Percentiles rank a stretch among this genome's conserved stretches.
phyloP scores from a whole-genome alignment of 2,888 invertebrate species.

The Ephialtes manifestator region DNA sequence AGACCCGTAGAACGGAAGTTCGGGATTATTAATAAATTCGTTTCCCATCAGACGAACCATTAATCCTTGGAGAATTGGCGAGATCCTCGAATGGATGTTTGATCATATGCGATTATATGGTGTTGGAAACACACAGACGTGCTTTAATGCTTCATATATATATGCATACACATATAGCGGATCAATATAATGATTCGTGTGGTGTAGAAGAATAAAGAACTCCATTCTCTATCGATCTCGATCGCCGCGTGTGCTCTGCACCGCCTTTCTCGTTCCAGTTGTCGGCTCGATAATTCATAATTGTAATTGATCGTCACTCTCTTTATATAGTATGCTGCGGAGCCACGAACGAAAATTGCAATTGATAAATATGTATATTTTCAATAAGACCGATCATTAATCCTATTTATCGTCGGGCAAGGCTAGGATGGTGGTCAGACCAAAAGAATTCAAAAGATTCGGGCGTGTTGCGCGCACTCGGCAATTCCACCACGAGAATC shows the following conservation, averaged over 20 bases:
- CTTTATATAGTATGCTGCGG: constrained; percentile 10
- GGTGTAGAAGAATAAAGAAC: constrained; percentile 33
- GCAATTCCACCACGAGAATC: constrained; percentile 59
- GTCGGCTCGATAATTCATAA: constrained; percentile 70
- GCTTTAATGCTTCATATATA: background rate
- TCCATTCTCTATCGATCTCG: constrained; percentile 52
- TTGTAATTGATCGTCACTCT: constrained; percentile 67
- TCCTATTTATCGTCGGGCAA: constrained; percentile 48
- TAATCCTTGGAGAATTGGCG: constrained; percentile 61
- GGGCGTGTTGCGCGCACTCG: constrained; percentile 44
- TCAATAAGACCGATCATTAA: constrained; percentile 64
- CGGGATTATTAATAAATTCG: constrained; percentile 72
- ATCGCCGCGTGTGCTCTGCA: constrained; percentile 40
- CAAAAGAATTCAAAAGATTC: constrained; percentile 72
- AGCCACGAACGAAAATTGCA: constrained; percentile 62
- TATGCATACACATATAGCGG: background rate
- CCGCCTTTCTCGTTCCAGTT: constrained; percentile 63
- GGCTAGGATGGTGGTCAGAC: constrained; percentile 54
- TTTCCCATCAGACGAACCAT: constrained; percentile 69
- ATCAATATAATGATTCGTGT: constrained; percentile 16
- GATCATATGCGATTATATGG: constrained; percentile 49
- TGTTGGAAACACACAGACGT: constrained; percentile 16
- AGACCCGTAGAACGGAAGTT: constrained; percentile 68
- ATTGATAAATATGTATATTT: constrained; percentile 67
- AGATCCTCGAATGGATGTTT: constrained; percentile 40